These are phyloP conservation scores for Mermis nigrescens DNA, from an alignment of 2,888 invertebrate genomes.

Conservation along the genomic window DNA sequence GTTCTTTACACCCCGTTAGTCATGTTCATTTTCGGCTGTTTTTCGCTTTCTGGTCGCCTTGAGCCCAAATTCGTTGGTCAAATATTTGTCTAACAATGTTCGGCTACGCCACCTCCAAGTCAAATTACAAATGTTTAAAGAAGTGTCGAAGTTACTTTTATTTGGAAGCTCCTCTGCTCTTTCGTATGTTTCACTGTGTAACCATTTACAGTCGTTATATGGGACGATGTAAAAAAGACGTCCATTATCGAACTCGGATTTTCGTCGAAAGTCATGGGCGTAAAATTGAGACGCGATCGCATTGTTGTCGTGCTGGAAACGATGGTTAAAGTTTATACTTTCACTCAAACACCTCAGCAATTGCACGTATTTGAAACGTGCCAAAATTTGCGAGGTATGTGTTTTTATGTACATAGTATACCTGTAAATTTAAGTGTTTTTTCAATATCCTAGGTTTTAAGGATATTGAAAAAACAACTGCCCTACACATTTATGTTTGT, in stretches of 20 bases:
- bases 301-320: conserved; percentile 86
- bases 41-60: too few relatives aligned
- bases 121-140: too few relatives aligned
- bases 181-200: conserved; percentile 13
- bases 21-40: too few relatives aligned
- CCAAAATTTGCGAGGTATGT: conserved; percentile 62
- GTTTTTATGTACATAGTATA: too few relatives aligned
- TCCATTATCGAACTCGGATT: conserved; percentile 84
- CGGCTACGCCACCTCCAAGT: too few relatives aligned
- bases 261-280: conserved; percentile 73
- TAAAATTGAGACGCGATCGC: conserved; percentile 68
- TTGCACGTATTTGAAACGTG: conserved; percentile 91
- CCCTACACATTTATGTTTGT: too few relatives aligned
- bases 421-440: conserved; percentile 1
- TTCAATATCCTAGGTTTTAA: not conserved
- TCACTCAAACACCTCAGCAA: conserved; percentile 80
- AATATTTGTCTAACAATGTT: not conserved
- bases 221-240: conserved; percentile 90
- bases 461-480: too few relatives aligned
- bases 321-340: conserved; percentile 77
- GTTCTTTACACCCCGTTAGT: too few relatives aligned
- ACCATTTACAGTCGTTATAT: conserved; percentile 66
- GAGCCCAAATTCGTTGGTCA: not conserved
- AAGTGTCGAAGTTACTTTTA: not conserved
- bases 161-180: not conserved